These are phyloP conservation scores for Brachystomella parvula DNA, from an alignment of 1,140 invertebrate genomes.

Conservation along the genomic window DNA sequence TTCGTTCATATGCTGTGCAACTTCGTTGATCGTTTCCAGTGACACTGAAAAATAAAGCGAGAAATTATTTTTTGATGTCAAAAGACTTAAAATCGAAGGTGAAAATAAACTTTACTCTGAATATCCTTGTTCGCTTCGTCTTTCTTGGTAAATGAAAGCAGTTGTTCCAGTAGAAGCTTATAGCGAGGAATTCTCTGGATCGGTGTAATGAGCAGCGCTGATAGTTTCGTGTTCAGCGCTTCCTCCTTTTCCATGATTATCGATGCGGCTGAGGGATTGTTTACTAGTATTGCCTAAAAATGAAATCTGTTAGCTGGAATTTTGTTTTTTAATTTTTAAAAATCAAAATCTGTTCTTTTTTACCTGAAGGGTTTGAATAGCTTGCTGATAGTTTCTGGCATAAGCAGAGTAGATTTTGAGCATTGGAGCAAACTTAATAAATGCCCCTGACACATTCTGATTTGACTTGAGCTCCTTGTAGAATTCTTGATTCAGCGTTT, in stretches of 20 bases:
- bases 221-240: conserved; percentile 28
- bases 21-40: conserved; percentile 27
- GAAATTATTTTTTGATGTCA: background rate
- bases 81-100: conserved; percentile 11
- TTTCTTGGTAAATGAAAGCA: conserved; percentile 13
- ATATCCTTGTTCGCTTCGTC: conserved; percentile 6
- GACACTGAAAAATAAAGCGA: conserved; percentile 16
- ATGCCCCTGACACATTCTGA: conserved; percentile 25
- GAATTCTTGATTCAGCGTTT: conserved; percentile 21
- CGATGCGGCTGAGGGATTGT: conserved; percentile 5
- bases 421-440: conserved; percentile 33
- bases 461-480: conserved; percentile 8
- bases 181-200: conserved; percentile 36
- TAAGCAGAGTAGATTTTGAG: conserved; percentile 36
- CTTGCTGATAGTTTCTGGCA: conserved; percentile 32
- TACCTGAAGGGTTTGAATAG: conserved; percentile 28
- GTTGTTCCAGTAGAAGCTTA: conserved; percentile 33
- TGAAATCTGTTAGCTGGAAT: background rate
- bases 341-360: background rate
- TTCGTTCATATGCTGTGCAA: conserved; percentile 37
- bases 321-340: background rate
- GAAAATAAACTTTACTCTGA: background rate
- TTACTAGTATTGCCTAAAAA: conserved; percentile 8
- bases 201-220: conserved; percentile 34
- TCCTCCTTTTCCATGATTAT: conserved; percentile 31